phyloP scores from a whole-genome alignment of 2,113 vertebrate genomes.

The Uria lomvia region DNA sequence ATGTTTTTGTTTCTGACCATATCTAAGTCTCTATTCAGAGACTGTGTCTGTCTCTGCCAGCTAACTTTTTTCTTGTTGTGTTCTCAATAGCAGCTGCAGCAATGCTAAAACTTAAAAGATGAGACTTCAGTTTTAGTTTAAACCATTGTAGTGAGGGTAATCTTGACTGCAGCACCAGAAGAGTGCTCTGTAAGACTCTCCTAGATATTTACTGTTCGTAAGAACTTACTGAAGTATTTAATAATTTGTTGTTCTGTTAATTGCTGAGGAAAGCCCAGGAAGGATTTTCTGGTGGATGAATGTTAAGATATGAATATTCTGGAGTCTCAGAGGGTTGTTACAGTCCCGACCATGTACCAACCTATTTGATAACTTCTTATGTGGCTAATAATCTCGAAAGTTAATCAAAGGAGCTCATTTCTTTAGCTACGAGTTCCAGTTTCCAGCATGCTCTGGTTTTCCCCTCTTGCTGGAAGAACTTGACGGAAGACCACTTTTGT shows the following conservation, averaged over 20 bases:
- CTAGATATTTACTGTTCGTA: neutral
- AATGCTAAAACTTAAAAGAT: neutral
- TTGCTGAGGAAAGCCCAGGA: neutral
- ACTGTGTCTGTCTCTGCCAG: neutral
- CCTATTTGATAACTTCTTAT: neutral
- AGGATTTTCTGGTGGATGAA: neutral
- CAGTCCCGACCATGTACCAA: neutral
- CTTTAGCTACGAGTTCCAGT: neutral
- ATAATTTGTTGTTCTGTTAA: neutral
- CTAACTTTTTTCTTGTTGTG: neutral
- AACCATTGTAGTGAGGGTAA: neutral
- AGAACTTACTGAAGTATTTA: neutral
- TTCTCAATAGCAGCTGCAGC: neutral
- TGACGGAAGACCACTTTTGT: neutral
- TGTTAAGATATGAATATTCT: neutral
- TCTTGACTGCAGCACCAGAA: neutral
- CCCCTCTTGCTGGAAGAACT: neutral
- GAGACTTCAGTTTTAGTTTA: neutral
- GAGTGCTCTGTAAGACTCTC: neutral
- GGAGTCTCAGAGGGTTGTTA: neutral
- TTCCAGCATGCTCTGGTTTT: neutral
- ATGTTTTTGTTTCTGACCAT: neutral
- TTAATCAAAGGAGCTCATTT: neutral
- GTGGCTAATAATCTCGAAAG: neutral
- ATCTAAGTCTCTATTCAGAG: neutral